Evolutionary conservation across 2,113 vertebrate species (phyloP), one percentile per base, ranked within the genome.

Genomic region (Coracopsis vasa): DNA sequence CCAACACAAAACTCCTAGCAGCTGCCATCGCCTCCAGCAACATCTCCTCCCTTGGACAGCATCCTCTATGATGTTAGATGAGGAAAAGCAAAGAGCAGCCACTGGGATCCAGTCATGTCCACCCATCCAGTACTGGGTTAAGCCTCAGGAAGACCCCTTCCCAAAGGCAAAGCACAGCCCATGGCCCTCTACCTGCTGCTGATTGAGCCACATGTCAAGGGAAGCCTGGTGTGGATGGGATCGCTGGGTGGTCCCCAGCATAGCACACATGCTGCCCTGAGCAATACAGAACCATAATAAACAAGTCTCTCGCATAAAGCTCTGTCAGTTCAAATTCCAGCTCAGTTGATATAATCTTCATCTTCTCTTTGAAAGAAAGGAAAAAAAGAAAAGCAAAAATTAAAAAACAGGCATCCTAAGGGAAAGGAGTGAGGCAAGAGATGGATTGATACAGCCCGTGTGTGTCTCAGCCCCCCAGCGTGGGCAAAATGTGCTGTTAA

Each of bases 211-310:
- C 51, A 31, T 8, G 12, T 60, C n/a, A 44, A 67, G 18, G 50
- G 31, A 15, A 95, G 86, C 27, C 66, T 77, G 90, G 47, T 2
- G 53, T 53, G 47, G 92, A 93, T 23, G 56, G 60, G 81, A 96
- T 77, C 4, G 11, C 93, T 97, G 97, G 97, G 97, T 97, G 97
- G 97, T 97, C 97, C 69, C 61, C 88, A 73, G 88, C 4, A 1
- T 39, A 94, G 78, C 8, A 3, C 56, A 60, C 71, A 71, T 11
- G 4, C 87, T 90, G 95, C 96, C 94, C 31, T 1, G 44, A 96
- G 97, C 88, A 62, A 91, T 77, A 91, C 53, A 69, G 88, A 97
- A 96, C 66, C 90, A 97, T 91, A 97, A 97, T 96, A 97, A 97
- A 97, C 95, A 96, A 91, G 71, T 86, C 81, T 83, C 61, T 83